Evolutionary conservation across 2,888 invertebrate species (phyloP).

Genomic region (Ganaspis brasiliensis): DNA sequence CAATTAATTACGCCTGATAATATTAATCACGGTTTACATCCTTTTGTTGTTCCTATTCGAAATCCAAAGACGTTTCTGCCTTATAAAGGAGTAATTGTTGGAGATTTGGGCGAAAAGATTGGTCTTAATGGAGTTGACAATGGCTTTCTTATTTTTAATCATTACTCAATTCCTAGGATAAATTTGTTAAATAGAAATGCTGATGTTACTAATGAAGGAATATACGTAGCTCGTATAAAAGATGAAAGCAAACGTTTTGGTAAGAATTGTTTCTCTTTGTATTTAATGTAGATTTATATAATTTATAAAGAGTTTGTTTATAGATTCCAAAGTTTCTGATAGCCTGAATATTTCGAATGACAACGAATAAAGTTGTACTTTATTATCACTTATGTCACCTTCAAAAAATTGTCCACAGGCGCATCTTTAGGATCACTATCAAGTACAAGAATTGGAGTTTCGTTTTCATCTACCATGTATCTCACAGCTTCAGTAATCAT

Average conservation of each 20-base stretch:
- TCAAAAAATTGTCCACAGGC: slow-evolving; percentile 71
- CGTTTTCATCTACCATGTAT: slow-evolving; percentile 83
- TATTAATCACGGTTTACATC: slow-evolving; percentile 91
- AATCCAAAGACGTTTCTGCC: slow-evolving; percentile 87
- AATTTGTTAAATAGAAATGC: slow-evolving; percentile 92
- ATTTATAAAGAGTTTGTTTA: not conserved
- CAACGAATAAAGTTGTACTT: too few species aligned
- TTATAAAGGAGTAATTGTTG: slow-evolving; percentile 90
- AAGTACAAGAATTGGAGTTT: slow-evolving; percentile 90
- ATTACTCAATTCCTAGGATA: slow-evolving; percentile 90
- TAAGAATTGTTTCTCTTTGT: slow-evolving; percentile 65
- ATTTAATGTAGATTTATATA: not conserved
- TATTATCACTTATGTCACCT: too few species aligned
- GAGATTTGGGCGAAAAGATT: slow-evolving; percentile 96
- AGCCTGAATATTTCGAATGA: too few species aligned
- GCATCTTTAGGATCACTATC: slow-evolving; percentile 92
- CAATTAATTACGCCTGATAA: slow-evolving; percentile 91
- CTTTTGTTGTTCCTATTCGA: slow-evolving; percentile 92
- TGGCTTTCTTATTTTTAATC: slow-evolving; percentile 91
- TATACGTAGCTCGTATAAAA: slow-evolving; percentile 90
- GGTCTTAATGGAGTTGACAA: slow-evolving; percentile 97
- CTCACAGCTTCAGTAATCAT: slow-evolving; percentile 90
- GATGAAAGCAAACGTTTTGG: slow-evolving; percentile 93
- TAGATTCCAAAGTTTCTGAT: too few species aligned
- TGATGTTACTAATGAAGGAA: slow-evolving; percentile 92